Percentiles rank a stretch among this genome's conserved stretches.
These are phyloP conservation scores for Paramacrobiotus metropolitanus DNA, from an alignment of 1,140 invertebrate species.

Conservation along the genomic window DNA sequence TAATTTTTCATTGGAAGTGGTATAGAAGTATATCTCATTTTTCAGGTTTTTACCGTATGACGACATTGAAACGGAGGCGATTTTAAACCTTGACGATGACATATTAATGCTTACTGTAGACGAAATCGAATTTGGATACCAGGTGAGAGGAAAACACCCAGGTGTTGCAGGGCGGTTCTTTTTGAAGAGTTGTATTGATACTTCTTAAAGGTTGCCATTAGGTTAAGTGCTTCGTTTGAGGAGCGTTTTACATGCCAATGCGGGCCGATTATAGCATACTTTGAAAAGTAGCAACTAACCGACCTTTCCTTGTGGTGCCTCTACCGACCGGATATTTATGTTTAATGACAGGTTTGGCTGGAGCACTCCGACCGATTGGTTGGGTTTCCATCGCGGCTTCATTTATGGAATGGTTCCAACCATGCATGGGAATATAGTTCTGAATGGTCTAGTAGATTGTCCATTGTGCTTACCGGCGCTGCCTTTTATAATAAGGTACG, in stretches of 20 bases:
- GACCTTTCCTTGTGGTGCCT: too few relatives aligned
- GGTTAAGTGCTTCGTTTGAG: too few relatives aligned
- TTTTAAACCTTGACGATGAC: conserved; percentile 73
- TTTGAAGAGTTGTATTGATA: too few relatives aligned
- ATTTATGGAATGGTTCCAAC: conserved; percentile 64
- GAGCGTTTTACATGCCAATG: too few relatives aligned
- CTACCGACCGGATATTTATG: too few relatives aligned
- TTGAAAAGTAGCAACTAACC: too few relatives aligned
- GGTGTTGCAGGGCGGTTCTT: conserved; percentile 10
- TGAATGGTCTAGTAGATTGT: conserved; percentile 80
- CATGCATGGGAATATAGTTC: conserved; percentile 66
- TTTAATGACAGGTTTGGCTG: conserved; percentile 46
- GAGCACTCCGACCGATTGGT: conserved; percentile 80
- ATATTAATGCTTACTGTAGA: conserved; percentile 78
- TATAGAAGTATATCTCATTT: too few relatives aligned
- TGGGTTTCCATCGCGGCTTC: conserved; percentile 63
- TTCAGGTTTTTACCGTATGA: conserved; percentile 55
- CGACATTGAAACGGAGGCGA: conserved; percentile 75
- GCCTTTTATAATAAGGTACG: conserved; percentile 67
- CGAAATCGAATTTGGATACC: conserved; percentile 70
- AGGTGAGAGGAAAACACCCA: conserved; percentile 22
- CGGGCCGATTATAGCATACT: too few relatives aligned
- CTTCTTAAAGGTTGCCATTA: too few relatives aligned
- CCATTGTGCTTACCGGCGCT: conserved; percentile 75
- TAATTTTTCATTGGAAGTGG: too few relatives aligned